Conservation (phyloP, 2,888 invertebrate species). For the Nemoura dubitans region DNA sequence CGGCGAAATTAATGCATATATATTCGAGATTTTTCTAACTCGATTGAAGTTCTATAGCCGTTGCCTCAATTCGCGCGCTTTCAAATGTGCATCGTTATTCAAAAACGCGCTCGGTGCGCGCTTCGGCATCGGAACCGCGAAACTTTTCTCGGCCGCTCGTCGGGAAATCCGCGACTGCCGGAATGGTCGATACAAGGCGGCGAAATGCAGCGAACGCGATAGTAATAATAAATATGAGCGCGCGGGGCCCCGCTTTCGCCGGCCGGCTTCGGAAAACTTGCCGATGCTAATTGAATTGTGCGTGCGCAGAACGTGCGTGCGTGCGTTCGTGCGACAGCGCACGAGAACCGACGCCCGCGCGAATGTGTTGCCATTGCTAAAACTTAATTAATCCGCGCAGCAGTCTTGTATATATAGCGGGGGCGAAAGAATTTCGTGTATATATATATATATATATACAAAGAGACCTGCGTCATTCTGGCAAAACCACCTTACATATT, state of each 20-base stretch:
- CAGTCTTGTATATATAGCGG: not conserved
- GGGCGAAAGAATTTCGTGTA: not conserved
- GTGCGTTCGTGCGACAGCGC: not conserved
- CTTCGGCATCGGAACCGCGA: not conserved
- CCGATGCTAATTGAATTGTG: not conserved
- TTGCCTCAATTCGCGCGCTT: not conserved
- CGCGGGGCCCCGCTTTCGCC: not conserved
- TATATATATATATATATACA: too few species aligned
- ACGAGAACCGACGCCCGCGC: not conserved
- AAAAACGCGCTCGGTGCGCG: not conserved
- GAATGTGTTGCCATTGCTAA: not conserved
- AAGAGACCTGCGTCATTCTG: not conserved
- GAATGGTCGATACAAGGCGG: not conserved
- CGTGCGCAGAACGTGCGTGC: not conserved
- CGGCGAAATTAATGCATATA: not conserved
- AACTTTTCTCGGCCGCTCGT: not conserved
- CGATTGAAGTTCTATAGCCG: not conserved
- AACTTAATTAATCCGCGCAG: slow-evolving; percentile 1
- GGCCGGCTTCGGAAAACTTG: too few species aligned
- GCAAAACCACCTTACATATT: not conserved
- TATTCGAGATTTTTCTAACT: not conserved
- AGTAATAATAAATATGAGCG: slow-evolving; percentile 1
- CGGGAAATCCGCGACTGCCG: not conserved
- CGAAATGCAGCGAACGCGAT: too few species aligned
- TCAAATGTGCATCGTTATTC: not conserved